Base-by-base conservation (phyloP, 2,113 vertebrate species). In the Isichthys henryi region DNA sequence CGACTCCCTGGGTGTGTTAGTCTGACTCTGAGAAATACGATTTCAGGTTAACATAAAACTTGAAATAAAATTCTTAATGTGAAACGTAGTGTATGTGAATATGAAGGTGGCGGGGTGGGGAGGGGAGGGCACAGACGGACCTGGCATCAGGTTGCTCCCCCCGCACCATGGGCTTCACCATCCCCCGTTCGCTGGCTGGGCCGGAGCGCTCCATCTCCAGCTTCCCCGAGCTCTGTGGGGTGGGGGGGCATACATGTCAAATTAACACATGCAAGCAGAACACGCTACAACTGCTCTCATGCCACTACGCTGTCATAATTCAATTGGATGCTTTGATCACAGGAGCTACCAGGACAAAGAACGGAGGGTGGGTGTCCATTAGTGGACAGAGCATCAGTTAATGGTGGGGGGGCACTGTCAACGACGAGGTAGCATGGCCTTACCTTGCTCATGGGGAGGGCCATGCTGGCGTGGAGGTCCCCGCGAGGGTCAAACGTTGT, bases 401-500 rank as follows among this genome's bases (percentile, higher is more conserved):
- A 27, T 1, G 8, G 23, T 8, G 21, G 13, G 31, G 46, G 31
- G 17, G 1, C 49, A 23, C 9, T 23, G 80, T 23, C 48, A 45
- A 46, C 49, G 3, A 49, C 1, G 39, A 35, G 1, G 17, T 6
- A 0, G 46, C 19, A 77, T 45, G 52, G 1, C 46, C 91, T 53
- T 95, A 99, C 98, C 98, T 98, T 98, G 97, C 98, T 99, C 87
- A 95, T 95, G 9, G 98, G 96, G 46, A 99, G 92, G 0, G 96
- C 95, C 31, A 96, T 92, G 92, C 96, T 96, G 90, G 97, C 97
- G 93, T 97, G 97, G 93, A 98, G 90, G 91, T 99, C 98, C 91
- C 98, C 98, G 92, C 98, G 98, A 89, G 98, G 95, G 92, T 98
- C 98, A 94, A 99, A 99, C 49, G 97, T 97, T 0, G 98, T 98